Evolutionary conservation across 1,140 invertebrate genomes (phyloP).

Genomic region (Drosophila seguyi): DNA sequence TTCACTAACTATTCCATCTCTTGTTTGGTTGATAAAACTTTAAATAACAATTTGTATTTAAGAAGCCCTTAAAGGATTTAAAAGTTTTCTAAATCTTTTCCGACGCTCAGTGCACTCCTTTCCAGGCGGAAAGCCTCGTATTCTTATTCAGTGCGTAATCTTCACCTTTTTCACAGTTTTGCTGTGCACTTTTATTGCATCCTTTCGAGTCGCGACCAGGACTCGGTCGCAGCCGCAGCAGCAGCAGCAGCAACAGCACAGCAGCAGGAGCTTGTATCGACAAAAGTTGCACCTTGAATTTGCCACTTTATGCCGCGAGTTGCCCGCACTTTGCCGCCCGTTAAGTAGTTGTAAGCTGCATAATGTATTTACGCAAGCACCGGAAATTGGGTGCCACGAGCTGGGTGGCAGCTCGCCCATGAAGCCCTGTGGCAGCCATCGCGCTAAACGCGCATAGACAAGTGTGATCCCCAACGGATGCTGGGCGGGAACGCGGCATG

Average conservation of each 20-base stretch:
- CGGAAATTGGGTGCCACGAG: constrained; percentile 76
- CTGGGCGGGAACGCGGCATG: constrained; percentile 4
- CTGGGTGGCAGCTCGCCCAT: constrained; percentile 37
- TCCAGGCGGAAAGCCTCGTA: constrained; percentile 50
- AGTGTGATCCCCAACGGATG: constrained; percentile 70
- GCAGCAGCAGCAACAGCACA: not conserved
- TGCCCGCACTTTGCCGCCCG: constrained; percentile 27
- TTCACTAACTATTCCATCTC: not conserved
- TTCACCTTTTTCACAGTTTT: constrained; percentile 74
- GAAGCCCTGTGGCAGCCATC: constrained; percentile 57
- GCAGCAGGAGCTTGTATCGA: constrained; percentile 61
- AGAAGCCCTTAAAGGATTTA: not conserved
- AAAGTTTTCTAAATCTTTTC: not conserved
- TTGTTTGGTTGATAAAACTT: not conserved
- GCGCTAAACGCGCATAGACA: constrained; percentile 74
- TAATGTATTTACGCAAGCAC: constrained; percentile 82
- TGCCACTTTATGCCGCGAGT: constrained; percentile 65
- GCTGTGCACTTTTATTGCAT: constrained; percentile 75
- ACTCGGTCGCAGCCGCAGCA: not conserved
- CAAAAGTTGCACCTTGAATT: constrained; percentile 78
- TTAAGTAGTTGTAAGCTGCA: constrained; percentile 83
- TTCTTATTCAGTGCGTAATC: constrained; percentile 81
- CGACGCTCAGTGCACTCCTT: constrained; percentile 9
- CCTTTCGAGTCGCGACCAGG: constrained; percentile 25
- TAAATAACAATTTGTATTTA: not conserved